Conservation (phyloP, 2,797 vertebrate species). For the Enteromius paludinosus region DNA sequence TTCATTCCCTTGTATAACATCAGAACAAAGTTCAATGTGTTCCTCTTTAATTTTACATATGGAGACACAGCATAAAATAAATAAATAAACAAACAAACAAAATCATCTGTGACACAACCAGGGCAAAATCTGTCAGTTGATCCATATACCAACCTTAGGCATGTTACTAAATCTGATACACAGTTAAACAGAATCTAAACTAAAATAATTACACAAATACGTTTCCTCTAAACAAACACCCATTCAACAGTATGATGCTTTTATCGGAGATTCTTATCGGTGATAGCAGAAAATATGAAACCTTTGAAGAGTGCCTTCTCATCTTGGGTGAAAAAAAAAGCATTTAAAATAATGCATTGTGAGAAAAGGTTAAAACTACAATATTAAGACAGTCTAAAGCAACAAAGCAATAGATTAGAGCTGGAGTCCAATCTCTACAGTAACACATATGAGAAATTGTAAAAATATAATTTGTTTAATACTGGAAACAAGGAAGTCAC, state of each 20-base stretch:
- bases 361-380: background rate
- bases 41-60: conserved; percentile 7
- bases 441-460: background rate
- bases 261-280: background rate
- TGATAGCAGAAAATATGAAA: conserved; percentile 4
- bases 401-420: conserved; percentile 4
- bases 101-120: background rate
- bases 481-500: conserved; percentile 55
- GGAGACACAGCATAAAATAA: background rate
- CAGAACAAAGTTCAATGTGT: background rate
- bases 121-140: background rate
- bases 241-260: background rate
- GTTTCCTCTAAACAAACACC: background rate
- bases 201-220: background rate
- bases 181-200: background rate
- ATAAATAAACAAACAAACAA: background rate
- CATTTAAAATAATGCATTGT: background rate
- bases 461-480: conserved; percentile 17
- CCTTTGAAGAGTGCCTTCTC: background rate
- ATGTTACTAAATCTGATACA: background rate
- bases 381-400: background rate
- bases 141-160: background rate
- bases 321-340: background rate
- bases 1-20: background rate
- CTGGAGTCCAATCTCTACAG: background rate